A percentile compares a stretch with the other conserved stretches of the same genome.
These are phyloP conservation scores for Falco cherrug DNA, from an alignment of 2,797 vertebrate species.

Conservation along the genomic window DNA sequence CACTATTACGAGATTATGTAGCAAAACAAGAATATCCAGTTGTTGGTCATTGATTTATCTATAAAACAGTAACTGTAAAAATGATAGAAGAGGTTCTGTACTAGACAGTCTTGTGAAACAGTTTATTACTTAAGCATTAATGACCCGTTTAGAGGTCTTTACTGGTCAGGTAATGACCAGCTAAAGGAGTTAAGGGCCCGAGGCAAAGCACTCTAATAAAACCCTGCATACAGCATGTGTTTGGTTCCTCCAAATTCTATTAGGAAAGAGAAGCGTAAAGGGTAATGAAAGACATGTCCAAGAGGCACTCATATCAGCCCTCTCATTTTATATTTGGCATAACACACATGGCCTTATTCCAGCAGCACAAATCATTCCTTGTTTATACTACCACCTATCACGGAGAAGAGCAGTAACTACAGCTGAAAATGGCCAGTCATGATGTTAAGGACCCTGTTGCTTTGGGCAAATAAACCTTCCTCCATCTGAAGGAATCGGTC, in stretches of 20 bases:
- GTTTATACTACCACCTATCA: constrained; percentile 56
- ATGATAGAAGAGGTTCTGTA: constrained; percentile 63
- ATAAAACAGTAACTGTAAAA: constrained; percentile 73
- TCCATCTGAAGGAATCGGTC: background rate
- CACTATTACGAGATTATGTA: background rate
- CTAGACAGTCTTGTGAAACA: constrained; percentile 65
- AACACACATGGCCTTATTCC: constrained; percentile 45
- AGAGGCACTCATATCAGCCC: constrained; percentile 62
- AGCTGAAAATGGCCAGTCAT: background rate
- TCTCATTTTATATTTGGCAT: constrained; percentile 65
- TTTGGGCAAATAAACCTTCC: constrained; percentile 4
- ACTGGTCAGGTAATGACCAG: constrained; percentile 73
- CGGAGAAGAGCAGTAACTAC: background rate
- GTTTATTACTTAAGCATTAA: constrained; percentile 76
- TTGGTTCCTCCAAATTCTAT: constrained; percentile 62
- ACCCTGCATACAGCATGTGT: constrained; percentile 48
- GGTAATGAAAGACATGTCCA: constrained; percentile 66
- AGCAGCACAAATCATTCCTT: constrained; percentile 59
- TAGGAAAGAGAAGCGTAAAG: constrained; percentile 47
- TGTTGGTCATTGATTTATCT: constrained; percentile 67
- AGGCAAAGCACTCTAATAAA: constrained; percentile 69
- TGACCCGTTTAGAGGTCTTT: constrained; percentile 73
- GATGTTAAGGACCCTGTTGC: constrained; percentile 1
- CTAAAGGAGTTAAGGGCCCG: constrained; percentile 69
- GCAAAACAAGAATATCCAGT: constrained; percentile 59